Conservation (phyloP, 2,888 invertebrate species). For the Gnatocerus cornutus region DNA sequence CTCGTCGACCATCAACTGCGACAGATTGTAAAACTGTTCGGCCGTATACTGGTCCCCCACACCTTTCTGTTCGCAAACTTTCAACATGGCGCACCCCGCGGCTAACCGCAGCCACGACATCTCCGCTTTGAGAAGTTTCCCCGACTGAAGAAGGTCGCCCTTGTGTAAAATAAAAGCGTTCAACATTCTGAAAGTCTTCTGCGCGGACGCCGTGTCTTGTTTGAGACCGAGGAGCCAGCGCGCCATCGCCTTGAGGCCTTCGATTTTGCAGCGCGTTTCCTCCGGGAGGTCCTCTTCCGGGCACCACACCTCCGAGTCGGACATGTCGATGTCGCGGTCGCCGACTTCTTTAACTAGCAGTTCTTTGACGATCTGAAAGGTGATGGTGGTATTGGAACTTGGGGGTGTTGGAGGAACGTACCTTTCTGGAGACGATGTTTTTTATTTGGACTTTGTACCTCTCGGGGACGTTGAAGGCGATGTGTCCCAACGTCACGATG, state of each 20-base stretch:
- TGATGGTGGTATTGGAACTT: neutral
- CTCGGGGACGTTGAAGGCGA: constrained; percentile 93
- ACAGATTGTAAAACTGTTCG: constrained; percentile 95
- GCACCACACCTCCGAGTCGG: constrained; percentile 78
- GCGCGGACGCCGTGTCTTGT: constrained; percentile 89
- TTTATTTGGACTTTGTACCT: constrained; percentile 93
- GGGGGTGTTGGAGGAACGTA: constrained; percentile 62
- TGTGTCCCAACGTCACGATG: constrained; percentile 95
- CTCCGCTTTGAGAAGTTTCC: constrained; percentile 86
- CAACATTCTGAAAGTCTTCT: constrained; percentile 95
- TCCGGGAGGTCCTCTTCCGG: constrained; percentile 89
- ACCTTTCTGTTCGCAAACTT: constrained; percentile 96
- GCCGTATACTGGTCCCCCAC: constrained; percentile 96
- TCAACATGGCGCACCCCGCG: constrained; percentile 96
- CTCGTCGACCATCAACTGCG: constrained; percentile 90
- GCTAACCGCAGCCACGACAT: constrained; percentile 94
- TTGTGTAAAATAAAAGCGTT: constrained; percentile 95
- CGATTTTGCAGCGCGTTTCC: constrained; percentile 93
- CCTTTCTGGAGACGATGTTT: constrained; percentile 94
- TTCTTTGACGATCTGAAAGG: constrained; percentile 90
- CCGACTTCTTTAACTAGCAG: constrained; percentile 86
- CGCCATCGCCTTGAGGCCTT: constrained; percentile 97
- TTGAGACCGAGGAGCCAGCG: constrained; percentile 95
- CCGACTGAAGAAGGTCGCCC: constrained; percentile 78
- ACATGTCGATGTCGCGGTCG: constrained; percentile 70